These are phyloP conservation scores for Pholis gunnellus DNA, from an alignment of 2,113 vertebrate species.

Conservation along the genomic window DNA sequence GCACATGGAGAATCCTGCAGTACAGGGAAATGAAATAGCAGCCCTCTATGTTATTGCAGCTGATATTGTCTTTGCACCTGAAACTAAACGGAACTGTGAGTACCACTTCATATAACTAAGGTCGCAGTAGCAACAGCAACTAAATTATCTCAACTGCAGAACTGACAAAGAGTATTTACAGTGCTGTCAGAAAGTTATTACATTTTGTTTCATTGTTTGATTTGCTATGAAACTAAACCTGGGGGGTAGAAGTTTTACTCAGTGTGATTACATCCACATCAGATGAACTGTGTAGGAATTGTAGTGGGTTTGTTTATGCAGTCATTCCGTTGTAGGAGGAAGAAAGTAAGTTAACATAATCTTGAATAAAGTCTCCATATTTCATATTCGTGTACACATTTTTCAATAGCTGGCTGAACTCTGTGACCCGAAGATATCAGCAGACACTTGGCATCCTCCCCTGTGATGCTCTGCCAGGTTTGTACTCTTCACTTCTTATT, in stretches of 20 bases:
- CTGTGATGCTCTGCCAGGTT: slow-evolving; percentile 9
- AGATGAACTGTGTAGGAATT: not conserved
- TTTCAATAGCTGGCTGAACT: not conserved
- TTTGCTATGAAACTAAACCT: not conserved
- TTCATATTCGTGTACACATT: not conserved
- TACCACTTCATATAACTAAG: slow-evolving; percentile 4
- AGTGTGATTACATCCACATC: not conserved
- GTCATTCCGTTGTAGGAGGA: not conserved
- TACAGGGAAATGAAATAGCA: slow-evolving; percentile 5
- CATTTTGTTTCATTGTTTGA: not conserved
- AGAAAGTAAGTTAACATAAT: not conserved
- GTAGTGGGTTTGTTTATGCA: not conserved
- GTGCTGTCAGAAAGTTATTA: not conserved
- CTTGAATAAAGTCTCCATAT: not conserved
- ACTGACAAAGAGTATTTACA: not conserved
- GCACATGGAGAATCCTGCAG: slow-evolving; percentile 25
- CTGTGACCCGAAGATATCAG: slow-evolving; percentile 12
- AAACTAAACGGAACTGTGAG: not conserved
- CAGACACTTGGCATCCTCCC: slow-evolving; percentile 16
- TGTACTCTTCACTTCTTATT: slow-evolving; percentile 2
- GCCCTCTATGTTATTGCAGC: too few relatives aligned
- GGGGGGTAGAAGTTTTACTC: not conserved
- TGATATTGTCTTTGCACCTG: not conserved
- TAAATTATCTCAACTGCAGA: not conserved
- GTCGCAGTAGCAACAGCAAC: not conserved